Conservation (phyloP, 2,888 invertebrate species). For the Pachydiplax longipennis region DNA sequence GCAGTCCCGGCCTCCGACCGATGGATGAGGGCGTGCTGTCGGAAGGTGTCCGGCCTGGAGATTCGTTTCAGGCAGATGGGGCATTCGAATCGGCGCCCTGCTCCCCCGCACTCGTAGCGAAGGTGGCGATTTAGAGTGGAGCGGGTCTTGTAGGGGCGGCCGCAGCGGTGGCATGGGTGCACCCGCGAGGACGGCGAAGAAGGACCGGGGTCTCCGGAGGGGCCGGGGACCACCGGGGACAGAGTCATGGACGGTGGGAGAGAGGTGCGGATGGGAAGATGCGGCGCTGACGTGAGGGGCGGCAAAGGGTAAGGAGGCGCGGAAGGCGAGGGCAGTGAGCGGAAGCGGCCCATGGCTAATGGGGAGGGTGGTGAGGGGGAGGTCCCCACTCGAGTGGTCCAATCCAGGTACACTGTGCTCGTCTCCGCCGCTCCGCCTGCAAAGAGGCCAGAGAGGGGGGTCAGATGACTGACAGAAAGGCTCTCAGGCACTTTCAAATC, state of each 20-base stretch:
- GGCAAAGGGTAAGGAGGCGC: slow-evolving; percentile 11
- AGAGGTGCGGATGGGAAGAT: slow-evolving; percentile 11
- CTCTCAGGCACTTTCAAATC: slow-evolving; percentile 13
- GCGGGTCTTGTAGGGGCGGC: slow-evolving; percentile 56
- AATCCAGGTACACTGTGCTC: slow-evolving; percentile 40
- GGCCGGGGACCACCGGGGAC: slow-evolving; percentile 44
- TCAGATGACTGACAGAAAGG: slow-evolving; percentile 25
- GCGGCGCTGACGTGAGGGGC: slow-evolving; percentile 15
- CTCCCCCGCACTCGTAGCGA: slow-evolving; percentile 58
- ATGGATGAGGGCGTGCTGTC: slow-evolving; percentile 47
- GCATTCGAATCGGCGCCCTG: slow-evolving; percentile 57
- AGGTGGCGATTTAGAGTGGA: slow-evolving; percentile 58
- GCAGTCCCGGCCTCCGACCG: slow-evolving; percentile 22
- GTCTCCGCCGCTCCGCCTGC: slow-evolving; percentile 45
- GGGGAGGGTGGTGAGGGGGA: slow-evolving; percentile 41
- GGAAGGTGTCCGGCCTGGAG: slow-evolving; percentile 48
- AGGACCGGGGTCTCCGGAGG: slow-evolving; percentile 4
- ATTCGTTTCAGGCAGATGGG: slow-evolving; percentile 55
- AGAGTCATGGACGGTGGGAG: slow-evolving; percentile 36
- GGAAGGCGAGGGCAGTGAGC: slow-evolving; percentile 20
- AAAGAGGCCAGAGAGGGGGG: slow-evolving; percentile 43
- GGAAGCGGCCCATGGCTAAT: slow-evolving; percentile 25
- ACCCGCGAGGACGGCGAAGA: slow-evolving; percentile 23
- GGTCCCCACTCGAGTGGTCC: slow-evolving; percentile 38
- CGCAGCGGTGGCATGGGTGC: slow-evolving; percentile 61